phyloP scores from a whole-genome alignment of 2,888 invertebrate genomes.

The Aphelenchoides bicaudatus region DNA sequence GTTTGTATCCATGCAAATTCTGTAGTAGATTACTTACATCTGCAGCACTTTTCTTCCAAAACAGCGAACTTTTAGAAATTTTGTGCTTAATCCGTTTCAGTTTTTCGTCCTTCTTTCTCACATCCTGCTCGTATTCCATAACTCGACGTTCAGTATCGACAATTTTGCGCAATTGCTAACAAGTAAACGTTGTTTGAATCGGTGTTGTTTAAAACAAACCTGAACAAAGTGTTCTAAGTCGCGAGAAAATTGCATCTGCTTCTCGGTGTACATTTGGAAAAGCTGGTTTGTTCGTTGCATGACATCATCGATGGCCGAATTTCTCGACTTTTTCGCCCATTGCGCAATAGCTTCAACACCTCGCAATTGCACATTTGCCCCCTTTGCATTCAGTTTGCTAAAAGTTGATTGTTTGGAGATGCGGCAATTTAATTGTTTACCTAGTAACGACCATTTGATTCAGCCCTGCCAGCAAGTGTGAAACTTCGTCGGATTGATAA shows the following conservation, averaged over 20 bases:
- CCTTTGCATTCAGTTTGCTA: constrained; percentile 30
- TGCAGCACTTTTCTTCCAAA: constrained; percentile 10
- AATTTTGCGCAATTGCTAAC: constrained; percentile 33
- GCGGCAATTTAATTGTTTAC: no score
- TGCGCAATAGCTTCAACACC: constrained; percentile 29
- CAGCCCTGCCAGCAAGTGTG: constrained; percentile 23
- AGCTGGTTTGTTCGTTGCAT: constrained; percentile 32
- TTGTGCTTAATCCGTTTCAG: constrained; percentile 25
- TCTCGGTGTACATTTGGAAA: constrained; percentile 30
- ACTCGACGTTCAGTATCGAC: constrained; percentile 30
- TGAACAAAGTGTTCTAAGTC: constrained; percentile 34
- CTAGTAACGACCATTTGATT: constrained; percentile 27
- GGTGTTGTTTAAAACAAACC: constrained; percentile 13
- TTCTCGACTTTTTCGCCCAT: constrained; percentile 33
- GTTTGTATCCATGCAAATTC: no score
- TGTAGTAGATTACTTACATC: no score
- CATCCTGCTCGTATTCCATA: constrained; percentile 25
- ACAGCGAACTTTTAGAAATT: constrained; percentile 23
- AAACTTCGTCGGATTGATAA: constrained; percentile 26
- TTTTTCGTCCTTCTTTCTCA: constrained; percentile 21
- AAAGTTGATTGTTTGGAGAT: no score
- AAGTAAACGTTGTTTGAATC: constrained; percentile 18
- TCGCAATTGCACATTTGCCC: constrained; percentile 32
- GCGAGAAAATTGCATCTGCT: constrained; percentile 30
- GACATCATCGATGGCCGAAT: constrained; percentile 38